Percentiles rank a stretch among this genome's conserved stretches.
These are phyloP conservation scores for Trialeurodes vaporariorum DNA, from an alignment of 1,140 invertebrate genomes.

Conservation along the genomic window DNA sequence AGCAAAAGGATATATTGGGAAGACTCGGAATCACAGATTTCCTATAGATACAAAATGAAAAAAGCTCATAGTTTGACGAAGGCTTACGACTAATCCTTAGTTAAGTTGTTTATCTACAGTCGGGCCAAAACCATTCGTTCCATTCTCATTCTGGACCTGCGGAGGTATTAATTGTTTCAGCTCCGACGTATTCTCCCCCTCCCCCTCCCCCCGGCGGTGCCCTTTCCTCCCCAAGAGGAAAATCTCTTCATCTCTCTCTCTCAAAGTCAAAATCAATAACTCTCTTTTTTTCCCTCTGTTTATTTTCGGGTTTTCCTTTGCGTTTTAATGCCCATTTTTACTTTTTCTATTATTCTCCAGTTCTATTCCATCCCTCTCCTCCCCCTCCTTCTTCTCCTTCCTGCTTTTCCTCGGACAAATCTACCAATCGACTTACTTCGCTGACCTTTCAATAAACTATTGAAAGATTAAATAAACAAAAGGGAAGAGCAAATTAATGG, in stretches of 20 bases:
- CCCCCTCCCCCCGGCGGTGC: too few relatives aligned
- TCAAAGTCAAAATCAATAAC: background rate
- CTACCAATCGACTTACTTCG: too few relatives aligned
- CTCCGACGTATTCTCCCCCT: too few relatives aligned
- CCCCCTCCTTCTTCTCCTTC: background rate
- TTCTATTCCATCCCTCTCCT: too few relatives aligned
- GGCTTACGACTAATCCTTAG: background rate
- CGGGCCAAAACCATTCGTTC: too few relatives aligned
- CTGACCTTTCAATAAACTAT: background rate
- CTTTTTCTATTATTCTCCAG: background rate
- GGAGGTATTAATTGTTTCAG: background rate
- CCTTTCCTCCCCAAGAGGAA: background rate
- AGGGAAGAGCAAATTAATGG: too few relatives aligned
- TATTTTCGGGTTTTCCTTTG: background rate
- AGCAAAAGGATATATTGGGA: too few relatives aligned
- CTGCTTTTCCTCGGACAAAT: background rate
- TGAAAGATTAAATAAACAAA: background rate
- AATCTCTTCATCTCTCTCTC: background rate
- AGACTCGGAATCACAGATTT: background rate
- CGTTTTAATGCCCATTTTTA: background rate
- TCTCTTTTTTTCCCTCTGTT: background rate
- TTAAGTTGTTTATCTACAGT: background rate
- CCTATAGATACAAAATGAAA: background rate
- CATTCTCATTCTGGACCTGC: background rate
- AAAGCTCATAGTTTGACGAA: background rate